A percentile compares a stretch with the other conserved stretches of the same genome.
Conservation (phyloP, 2,797 vertebrate species). For the Lepilemur septentrionalis region DNA sequence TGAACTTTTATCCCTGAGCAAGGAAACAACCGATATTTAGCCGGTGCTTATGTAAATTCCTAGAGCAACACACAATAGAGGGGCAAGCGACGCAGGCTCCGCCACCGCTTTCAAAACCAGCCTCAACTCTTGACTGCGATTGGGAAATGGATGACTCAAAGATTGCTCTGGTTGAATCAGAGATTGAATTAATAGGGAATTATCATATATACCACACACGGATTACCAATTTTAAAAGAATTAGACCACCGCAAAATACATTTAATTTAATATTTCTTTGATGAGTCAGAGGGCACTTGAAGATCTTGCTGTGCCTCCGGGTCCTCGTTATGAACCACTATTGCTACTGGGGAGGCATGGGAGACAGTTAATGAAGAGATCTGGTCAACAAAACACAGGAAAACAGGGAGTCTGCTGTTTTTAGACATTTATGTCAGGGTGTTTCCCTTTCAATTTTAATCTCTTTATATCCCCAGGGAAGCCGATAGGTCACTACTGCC, state of each 20-base stretch:
- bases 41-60: slow-evolving; percentile 65
- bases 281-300: slow-evolving; percentile 75
- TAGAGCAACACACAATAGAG: slow-evolving; percentile 28
- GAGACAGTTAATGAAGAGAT: slow-evolving; percentile 65
- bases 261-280: slow-evolving; percentile 79
- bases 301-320: slow-evolving; percentile 60
- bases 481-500: background rate
- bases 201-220: slow-evolving; percentile 61
- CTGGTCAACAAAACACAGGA: slow-evolving; percentile 64
- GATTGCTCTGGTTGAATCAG: slow-evolving; percentile 67
- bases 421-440: slow-evolving; percentile 56
- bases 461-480: slow-evolving; percentile 46
- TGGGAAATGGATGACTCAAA: slow-evolving; percentile 64
- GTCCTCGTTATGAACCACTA: slow-evolving; percentile 61
- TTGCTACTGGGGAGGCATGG: slow-evolving; percentile 49
- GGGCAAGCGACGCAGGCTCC: background rate
- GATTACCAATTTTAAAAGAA: slow-evolving; percentile 75
- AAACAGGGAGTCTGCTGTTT: slow-evolving; percentile 62
- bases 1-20: slow-evolving; percentile 70
- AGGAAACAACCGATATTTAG: slow-evolving; percentile 59
- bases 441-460: slow-evolving; percentile 53
- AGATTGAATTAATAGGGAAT: slow-evolving; percentile 74
- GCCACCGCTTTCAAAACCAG: background rate
- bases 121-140: slow-evolving; percentile 29
- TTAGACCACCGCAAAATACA: slow-evolving; percentile 68